A percentile compares a stretch with the other conserved stretches of the same genome.
These are phyloP conservation scores for Pyrochroa serraticornis DNA, from an alignment of 2,888 invertebrate genomes.

Conservation along the genomic window DNA sequence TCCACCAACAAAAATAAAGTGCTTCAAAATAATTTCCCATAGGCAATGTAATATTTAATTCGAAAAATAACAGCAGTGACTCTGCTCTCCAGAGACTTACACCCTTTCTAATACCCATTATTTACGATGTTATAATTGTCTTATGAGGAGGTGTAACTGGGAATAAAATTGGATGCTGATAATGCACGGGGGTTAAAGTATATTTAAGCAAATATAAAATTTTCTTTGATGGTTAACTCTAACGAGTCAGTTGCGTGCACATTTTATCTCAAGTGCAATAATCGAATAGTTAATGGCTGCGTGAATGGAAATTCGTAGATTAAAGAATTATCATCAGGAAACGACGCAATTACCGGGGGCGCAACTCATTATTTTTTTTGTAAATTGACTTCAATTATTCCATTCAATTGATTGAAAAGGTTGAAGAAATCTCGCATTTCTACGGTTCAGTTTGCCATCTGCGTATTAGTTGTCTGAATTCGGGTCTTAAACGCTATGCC, in stretches of 20 bases:
- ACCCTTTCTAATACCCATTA: slow-evolving; percentile 13
- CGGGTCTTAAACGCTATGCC: neutral
- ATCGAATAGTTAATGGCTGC: slow-evolving; percentile 11
- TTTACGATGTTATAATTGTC: slow-evolving; percentile 13
- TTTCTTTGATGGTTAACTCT: no score
- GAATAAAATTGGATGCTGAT: neutral
- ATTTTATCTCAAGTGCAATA: slow-evolving; percentile 1
- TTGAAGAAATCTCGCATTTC: neutral
- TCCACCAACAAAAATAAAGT: slow-evolving; percentile 15
- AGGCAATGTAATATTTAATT: slow-evolving; percentile 29
- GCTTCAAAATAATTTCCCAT: slow-evolving; percentile 28
- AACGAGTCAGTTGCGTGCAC: slow-evolving; percentile 12
- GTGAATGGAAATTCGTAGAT: no score
- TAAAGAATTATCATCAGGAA: no score
- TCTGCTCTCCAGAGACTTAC: slow-evolving; percentile 7
- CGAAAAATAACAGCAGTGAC: slow-evolving; percentile 21
- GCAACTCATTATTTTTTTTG: no score
- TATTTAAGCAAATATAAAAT: neutral
- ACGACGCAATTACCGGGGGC: no score
- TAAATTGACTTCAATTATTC: no score
- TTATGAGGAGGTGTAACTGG: neutral
- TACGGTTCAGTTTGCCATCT: neutral
- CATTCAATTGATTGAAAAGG: neutral
- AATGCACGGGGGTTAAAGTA: slow-evolving; percentile 7
- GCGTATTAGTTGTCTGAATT: no score